phyloP scores from a whole-genome alignment of 2,797 vertebrate genomes.

The Tiaroga cobitis region DNA sequence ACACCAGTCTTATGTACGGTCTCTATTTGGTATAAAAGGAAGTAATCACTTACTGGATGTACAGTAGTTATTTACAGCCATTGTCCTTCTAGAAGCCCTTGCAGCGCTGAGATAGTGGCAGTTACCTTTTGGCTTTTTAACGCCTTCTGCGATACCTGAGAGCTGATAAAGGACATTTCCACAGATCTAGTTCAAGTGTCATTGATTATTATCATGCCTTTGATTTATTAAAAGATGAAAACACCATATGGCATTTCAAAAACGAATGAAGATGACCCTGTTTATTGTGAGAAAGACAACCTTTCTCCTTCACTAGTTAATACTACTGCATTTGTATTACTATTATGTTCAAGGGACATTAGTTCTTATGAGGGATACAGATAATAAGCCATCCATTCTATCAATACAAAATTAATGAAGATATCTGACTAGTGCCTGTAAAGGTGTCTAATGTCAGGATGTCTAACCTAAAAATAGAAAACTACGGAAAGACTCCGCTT shows the following conservation, averaged over 20 bases:
- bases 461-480: constrained; percentile 39
- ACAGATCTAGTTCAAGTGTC: neutral
- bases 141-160: neutral
- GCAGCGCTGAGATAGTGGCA: neutral
- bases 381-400: constrained; percentile 20
- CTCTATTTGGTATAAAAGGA: constrained; percentile 22
- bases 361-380: constrained; percentile 11
- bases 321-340: constrained; percentile 2
- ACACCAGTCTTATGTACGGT: constrained; percentile 10
- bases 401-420: constrained; percentile 42
- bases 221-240: neutral
- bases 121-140: constrained; percentile 12
- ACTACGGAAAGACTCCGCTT: neutral
- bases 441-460: constrained; percentile 39
- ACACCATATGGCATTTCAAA: neutral
- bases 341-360: constrained; percentile 8
- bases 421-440: constrained; percentile 33
- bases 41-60: constrained; percentile 43
- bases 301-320: constrained; percentile 8
- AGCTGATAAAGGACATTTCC: neutral
- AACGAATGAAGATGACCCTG: neutral
- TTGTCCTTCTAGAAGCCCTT: constrained; percentile 18
- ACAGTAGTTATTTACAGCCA: constrained; percentile 18
- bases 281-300: constrained; percentile 2
- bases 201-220: neutral